Evolutionary conservation across 2,113 vertebrate species (phyloP).

Genomic region (Notothenia rossii): DNA sequence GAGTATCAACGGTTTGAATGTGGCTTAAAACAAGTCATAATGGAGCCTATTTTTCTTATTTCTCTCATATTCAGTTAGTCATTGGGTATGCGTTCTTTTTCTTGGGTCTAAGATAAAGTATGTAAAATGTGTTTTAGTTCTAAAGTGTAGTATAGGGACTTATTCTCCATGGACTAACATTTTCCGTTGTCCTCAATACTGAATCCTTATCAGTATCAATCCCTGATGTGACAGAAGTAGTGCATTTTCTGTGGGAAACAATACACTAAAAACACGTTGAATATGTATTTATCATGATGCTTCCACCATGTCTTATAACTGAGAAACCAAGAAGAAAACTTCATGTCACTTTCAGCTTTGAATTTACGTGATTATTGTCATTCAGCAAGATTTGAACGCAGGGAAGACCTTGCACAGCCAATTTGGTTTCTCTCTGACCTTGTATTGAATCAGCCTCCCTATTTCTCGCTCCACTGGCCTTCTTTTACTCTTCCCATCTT

Average conservation of each 20-base stretch:
- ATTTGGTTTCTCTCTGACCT: slow-evolving; percentile 12
- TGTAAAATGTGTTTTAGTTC: neutral
- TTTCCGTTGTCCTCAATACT: slow-evolving; percentile 7
- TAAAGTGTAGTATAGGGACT: neutral
- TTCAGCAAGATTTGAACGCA: slow-evolving; percentile 8
- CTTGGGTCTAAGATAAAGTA: neutral
- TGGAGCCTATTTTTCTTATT: neutral
- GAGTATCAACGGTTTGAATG: no score
- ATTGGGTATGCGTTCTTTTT: neutral
- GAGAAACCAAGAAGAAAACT: slow-evolving; percentile 32
- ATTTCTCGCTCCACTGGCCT: slow-evolving; percentile 8
- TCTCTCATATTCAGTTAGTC: neutral
- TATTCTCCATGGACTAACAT: slow-evolving; percentile 9
- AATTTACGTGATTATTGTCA: slow-evolving; percentile 17
- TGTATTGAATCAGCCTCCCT: slow-evolving; percentile 4
- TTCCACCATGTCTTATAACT: slow-evolving; percentile 13
- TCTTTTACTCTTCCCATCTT: slow-evolving; percentile 7
- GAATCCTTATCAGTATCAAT: slow-evolving; percentile 32
- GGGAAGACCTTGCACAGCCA: slow-evolving; percentile 5
- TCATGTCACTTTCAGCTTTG: slow-evolving; percentile 5
- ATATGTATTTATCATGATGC: slow-evolving; percentile 3
- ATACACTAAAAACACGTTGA: neutral
- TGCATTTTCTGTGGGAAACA: slow-evolving; percentile 15
- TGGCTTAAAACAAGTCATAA: no score
- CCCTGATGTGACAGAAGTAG: slow-evolving; percentile 41